Evolutionary conservation across 2,797 vertebrate species (phyloP).

Genomic region (Antennarius maculatus): DNA sequence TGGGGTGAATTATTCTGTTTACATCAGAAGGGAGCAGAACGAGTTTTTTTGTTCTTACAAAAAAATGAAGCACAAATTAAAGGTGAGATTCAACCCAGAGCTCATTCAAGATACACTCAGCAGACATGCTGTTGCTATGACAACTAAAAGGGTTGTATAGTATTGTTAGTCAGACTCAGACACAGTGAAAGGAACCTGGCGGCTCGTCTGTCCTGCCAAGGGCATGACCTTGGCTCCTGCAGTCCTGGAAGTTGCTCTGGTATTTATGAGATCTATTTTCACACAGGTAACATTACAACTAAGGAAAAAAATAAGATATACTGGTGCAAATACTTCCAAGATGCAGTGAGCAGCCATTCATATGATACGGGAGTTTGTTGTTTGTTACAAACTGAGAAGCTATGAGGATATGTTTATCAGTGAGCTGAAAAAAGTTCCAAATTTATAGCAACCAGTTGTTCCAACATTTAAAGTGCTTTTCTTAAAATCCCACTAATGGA

Average conservation of each 20-base stretch:
- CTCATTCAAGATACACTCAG: constrained; percentile 6
- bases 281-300: constrained; percentile 10
- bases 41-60: background rate
- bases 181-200: background rate
- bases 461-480: background rate
- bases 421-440: background rate
- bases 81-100: background rate
- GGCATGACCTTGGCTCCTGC: constrained; percentile 32
- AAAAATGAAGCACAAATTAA: constrained; percentile 13
- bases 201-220: constrained; percentile 31
- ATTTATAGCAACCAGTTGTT: background rate
- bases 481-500: background rate
- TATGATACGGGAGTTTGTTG: background rate
- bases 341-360: background rate
- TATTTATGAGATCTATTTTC: constrained; percentile 20
- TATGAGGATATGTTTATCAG: background rate
- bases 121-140: constrained; percentile 43
- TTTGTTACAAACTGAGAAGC: background rate
- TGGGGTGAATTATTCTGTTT: background rate
- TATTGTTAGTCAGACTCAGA: background rate
- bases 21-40: background rate
- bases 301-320: background rate
- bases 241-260: constrained; percentile 3
- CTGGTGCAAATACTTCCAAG: background rate
- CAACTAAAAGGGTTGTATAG: constrained; percentile 7